Base-by-base conservation (phyloP, 2,888 invertebrate genomes). In the Onchidella celtica region DNA sequence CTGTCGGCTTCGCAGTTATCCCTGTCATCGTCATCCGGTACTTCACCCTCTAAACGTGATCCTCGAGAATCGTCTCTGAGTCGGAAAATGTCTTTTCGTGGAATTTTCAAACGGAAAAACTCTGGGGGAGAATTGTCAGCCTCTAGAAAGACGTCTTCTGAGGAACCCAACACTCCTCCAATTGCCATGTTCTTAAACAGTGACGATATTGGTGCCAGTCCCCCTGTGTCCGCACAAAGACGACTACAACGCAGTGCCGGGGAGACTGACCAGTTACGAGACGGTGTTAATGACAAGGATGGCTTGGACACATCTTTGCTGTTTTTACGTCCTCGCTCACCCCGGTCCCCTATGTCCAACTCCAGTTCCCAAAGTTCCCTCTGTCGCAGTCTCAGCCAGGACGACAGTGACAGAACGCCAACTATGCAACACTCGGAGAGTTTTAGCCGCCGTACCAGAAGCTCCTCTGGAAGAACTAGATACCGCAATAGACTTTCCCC, bases 101-200 rank as follows among this genome's bases (percentile, higher is more conserved):
- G 82, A n/a, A 75, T 86, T 36, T 86, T 86, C 75, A 79, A 80
- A 34, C 68, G 86, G 65, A 86, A 86, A 72, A 84, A 76, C 66
- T 82, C 82, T 4, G 66, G 79, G 4, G 66, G n/a, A n/a, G 75
- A 74, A 47, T 40, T 70, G 57, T 61, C 68, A 57, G 72, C 21
- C 24, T 78, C 55, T 27, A 80, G 72, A 66, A 47, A 38, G 21
- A 61, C 68, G 24, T 36, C 59, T 11, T 61, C 61, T 1, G 85
- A 83, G 21, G 83, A 83, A n/a, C 73, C 76, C 21, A 69, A 57
- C 73, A 84, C 81, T 73, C 85, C 85, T 0, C 81, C 83, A 47
- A 77, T 81, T n/a, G 86, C 81, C 11, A 73, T 79, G 6, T 81
- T 82, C 73, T 47, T 75, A 4, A 76, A 79, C 36, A 76, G 79